Conservation (phyloP, 2,113 vertebrate genomes). For the Dicrurus megarhynchus region DNA sequence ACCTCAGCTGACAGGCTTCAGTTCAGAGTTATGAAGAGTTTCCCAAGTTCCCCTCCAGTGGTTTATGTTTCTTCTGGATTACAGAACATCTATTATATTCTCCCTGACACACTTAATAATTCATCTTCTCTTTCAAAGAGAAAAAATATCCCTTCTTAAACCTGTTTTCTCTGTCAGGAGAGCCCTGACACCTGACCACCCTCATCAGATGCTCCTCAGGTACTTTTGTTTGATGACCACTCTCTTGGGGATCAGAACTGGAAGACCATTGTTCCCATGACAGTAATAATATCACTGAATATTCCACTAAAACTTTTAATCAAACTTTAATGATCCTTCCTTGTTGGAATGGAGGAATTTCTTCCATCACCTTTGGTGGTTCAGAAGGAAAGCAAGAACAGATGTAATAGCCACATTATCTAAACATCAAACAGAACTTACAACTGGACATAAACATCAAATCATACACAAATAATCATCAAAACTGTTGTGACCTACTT, state of each 20-base stretch:
- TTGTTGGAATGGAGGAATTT: neutral
- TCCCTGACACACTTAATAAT: accelerated
- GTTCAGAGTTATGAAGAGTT: neutral
- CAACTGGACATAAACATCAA: neutral
- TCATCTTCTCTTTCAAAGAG: neutral
- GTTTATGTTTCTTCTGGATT: neutral
- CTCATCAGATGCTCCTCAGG: neutral
- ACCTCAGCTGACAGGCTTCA: neutral
- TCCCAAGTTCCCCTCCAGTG: neutral
- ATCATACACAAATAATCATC: neutral
- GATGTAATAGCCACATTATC: neutral
- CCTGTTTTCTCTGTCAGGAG: neutral
- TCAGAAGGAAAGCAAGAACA: neutral
- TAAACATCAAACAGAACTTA: neutral
- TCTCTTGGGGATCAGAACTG: neutral
- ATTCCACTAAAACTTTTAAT: neutral
- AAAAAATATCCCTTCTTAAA: neutral
- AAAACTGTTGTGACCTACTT: neutral
- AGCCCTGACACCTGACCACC: neutral
- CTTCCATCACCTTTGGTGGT: neutral
- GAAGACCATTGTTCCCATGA: neutral
- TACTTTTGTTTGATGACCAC: neutral
- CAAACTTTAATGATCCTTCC: neutral
- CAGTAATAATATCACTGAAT: neutral
- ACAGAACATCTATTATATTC: neutral